Base-by-base conservation (phyloP, 2,888 invertebrate species). In the Tolmerus cingulatus region DNA sequence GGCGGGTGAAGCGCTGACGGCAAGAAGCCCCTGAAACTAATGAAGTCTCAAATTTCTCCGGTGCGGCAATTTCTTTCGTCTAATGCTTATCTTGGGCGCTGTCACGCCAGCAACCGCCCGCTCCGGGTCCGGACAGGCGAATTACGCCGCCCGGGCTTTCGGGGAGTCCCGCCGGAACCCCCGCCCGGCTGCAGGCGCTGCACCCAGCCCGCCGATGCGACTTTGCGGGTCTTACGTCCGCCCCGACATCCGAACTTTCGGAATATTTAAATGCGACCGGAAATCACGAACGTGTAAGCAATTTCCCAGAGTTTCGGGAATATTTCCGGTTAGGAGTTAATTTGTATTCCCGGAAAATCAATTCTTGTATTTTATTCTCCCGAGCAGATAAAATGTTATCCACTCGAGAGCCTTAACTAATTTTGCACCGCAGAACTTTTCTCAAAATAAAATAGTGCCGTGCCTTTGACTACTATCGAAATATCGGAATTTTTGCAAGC, bases 41-140 rank as follows among this genome's bases (percentile, higher is more conserved):
- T 81, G 81, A 81, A 55, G 81, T 55, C 46, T 81, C 81, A 81
- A 46, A 51, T 81, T 55, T 30, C n/a, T 55, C 16, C 51, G 23
- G 27, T 81, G 81, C 8, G 81, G 43, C 14, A 43, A n/a, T 43
- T 30, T 34, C 14, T 81, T 81, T 81, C 81, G 81, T 30, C 51
- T 81, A 43, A 30, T 81, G 81, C 51, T 46, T 81, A 55, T 30
- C 51, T 81, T 51, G 7, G 16, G 23, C 40, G 12, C 51, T 51
- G 81, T 81, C 81, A 51, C 51, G 81, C 34, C 43, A 51, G 5
- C 40, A 27, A 51, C 81, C 51, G n/a, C 76, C 34, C 8, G 34
- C 37, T 77, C 34, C 37, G 37, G n/a, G 19, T 9, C n/a, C 40
- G 43, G 78, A 78, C 37, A 43, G 43, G 19, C 46, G 43, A 78